phyloP scores from a whole-genome alignment of 1,140 invertebrate genomes.

The Antheraea pernyi region DNA sequence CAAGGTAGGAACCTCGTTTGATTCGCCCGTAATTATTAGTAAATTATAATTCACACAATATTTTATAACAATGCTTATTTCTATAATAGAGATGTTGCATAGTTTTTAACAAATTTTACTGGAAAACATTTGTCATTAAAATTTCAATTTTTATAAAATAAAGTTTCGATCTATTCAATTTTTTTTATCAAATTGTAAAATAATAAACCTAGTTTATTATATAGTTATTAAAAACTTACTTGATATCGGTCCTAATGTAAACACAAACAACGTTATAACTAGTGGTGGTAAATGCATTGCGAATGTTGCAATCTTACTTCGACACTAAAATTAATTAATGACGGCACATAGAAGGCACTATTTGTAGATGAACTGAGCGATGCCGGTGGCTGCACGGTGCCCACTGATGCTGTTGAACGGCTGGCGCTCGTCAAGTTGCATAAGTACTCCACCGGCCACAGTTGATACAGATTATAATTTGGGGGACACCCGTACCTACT shows the following conservation, averaged over 20 bases:
- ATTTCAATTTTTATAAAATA: no score
- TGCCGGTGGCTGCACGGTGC: conserved; percentile 37
- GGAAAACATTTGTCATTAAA: no score
- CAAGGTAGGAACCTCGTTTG: no score
- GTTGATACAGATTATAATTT: conserved; percentile 76
- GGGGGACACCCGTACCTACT: conserved; percentile 68
- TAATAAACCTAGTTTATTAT: neutral
- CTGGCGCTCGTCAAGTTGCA: conserved; percentile 54
- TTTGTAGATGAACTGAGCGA: conserved; percentile 22
- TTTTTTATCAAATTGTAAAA: no score
- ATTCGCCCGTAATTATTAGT: no score
- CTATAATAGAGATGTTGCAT: no score
- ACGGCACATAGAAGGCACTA: neutral
- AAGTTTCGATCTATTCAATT: no score
- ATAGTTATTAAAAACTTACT: neutral
- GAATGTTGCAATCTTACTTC: neutral
- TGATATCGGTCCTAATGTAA: conserved; percentile 25
- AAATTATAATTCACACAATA: no score
- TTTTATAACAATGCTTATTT: no score
- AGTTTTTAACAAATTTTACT: no score
- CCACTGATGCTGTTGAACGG: conserved; percentile 54
- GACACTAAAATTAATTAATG: neutral
- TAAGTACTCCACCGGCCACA: conserved; percentile 60
- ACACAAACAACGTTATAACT: conserved; percentile 14
- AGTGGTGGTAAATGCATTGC: conserved; percentile 27